Evolutionary conservation across 2,888 invertebrate species (phyloP).

Genomic region (Drosophila emarginata): DNA sequence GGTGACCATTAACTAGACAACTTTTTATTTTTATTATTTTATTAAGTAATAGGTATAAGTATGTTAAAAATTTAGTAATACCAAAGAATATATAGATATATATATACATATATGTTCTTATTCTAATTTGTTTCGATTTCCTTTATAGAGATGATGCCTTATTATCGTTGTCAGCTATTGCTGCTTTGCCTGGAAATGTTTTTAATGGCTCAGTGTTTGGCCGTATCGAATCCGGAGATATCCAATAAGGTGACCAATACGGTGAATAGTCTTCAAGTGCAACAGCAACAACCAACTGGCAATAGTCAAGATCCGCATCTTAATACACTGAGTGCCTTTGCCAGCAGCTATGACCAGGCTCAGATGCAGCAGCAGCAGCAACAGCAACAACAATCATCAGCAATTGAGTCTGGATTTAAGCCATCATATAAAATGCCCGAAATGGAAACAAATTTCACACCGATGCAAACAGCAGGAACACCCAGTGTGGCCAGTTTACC

Average conservation of each 20-base stretch:
- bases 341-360: slow-evolving; percentile 71
- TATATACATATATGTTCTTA: too few relatives aligned
- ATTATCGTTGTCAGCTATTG: slow-evolving; percentile 29
- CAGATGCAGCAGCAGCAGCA: background rate
- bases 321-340: slow-evolving; percentile 79
- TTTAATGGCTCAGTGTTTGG: slow-evolving; percentile 48
- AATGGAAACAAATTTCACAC: slow-evolving; percentile 80
- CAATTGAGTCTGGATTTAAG: slow-evolving; percentile 54
- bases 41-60: background rate
- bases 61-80: background rate
- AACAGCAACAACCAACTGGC: slow-evolving; percentile 35
- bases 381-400: slow-evolving; percentile 16
- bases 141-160: slow-evolving; percentile 50
- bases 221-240: slow-evolving; percentile 77
- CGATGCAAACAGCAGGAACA: slow-evolving; percentile 67
- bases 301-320: slow-evolving; percentile 70
- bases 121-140: too few relatives aligned
- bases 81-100: background rate
- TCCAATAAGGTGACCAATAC: slow-evolving; percentile 63
- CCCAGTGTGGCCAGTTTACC: slow-evolving; percentile 47
- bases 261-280: slow-evolving; percentile 42
- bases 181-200: slow-evolving; percentile 37
- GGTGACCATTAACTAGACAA: background rate
- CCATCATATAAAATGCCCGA: slow-evolving; percentile 79
- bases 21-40: background rate